Percentiles rank a stretch among this genome's conserved stretches.
These are phyloP conservation scores for Epinephelus moara DNA, from an alignment of 2,113 vertebrate genomes.

Conservation along the genomic window DNA sequence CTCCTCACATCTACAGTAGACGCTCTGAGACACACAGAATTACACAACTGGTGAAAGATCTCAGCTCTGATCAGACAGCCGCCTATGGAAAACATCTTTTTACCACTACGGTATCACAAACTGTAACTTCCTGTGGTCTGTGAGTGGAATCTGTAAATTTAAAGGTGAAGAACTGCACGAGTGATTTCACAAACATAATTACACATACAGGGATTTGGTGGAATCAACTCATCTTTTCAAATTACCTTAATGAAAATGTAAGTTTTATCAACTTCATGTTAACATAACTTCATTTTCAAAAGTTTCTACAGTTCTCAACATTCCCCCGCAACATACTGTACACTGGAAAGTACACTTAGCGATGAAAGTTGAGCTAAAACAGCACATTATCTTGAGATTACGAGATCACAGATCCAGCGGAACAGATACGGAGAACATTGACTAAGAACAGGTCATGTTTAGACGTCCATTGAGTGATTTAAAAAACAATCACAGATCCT, in stretches of 20 bases:
- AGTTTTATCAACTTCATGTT: no score
- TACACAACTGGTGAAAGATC: conserved; percentile 69
- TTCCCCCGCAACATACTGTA: no score
- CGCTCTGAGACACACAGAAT: conserved; percentile 33
- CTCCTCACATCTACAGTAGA: conserved; percentile 26
- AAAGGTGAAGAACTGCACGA: neutral
- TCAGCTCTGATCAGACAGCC: conserved; percentile 46
- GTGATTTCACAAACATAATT: no score
- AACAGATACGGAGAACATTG: neutral
- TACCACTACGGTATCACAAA: conserved; percentile 20
- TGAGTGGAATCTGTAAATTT: conserved; percentile 9
- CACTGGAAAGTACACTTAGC: neutral
- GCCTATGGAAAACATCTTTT: conserved; percentile 60
- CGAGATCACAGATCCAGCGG: neutral
- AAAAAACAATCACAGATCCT: conserved; percentile 30
- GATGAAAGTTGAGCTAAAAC: neutral
- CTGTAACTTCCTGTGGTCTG: conserved; percentile 36
- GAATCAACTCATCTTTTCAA: no score
- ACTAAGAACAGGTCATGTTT: neutral
- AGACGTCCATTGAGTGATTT: neutral
- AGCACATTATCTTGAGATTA: neutral
- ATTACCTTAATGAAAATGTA: no score
- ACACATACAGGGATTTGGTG: no score
- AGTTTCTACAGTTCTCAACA: no score
- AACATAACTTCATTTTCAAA: no score